A percentile compares a stretch with the other conserved stretches of the same genome.
These are phyloP conservation scores for Vulpes vulpes DNA, from an alignment of 2,113 vertebrate species.

Conservation along the genomic window DNA sequence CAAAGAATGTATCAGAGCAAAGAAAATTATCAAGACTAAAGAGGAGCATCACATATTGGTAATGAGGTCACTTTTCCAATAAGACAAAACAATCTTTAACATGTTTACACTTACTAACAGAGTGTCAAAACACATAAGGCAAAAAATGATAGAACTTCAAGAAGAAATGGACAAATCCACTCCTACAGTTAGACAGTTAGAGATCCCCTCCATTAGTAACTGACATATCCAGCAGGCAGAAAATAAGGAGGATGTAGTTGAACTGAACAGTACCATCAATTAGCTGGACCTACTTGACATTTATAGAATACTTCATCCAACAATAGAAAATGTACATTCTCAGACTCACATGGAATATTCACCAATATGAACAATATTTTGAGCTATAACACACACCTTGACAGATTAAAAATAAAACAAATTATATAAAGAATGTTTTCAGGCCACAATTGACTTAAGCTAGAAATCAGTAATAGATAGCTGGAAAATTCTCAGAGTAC, in stretches of 20 bases:
- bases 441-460: not conserved
- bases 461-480: not conserved
- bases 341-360: not conserved
- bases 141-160: not conserved
- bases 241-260: not conserved
- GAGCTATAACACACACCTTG: not conserved
- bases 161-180: not conserved
- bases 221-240: not conserved
- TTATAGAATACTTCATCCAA: not conserved
- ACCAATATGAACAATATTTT: not conserved
- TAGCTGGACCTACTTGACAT: not conserved
- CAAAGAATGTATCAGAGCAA: not conserved
- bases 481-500: not conserved
- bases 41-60: not conserved
- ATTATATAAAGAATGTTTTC: not conserved
- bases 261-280: not conserved
- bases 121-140: not conserved
- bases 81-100: not conserved
- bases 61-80: not conserved
- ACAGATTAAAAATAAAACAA: not conserved
- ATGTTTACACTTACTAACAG: not conserved
- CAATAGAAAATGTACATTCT: not conserved
- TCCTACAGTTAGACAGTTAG: not conserved
- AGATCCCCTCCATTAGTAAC: not conserved
- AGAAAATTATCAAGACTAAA: not conserved